These are phyloP conservation scores for Antennarius striatus DNA, from an alignment of 2,113 vertebrate genomes.

Conservation along the genomic window DNA sequence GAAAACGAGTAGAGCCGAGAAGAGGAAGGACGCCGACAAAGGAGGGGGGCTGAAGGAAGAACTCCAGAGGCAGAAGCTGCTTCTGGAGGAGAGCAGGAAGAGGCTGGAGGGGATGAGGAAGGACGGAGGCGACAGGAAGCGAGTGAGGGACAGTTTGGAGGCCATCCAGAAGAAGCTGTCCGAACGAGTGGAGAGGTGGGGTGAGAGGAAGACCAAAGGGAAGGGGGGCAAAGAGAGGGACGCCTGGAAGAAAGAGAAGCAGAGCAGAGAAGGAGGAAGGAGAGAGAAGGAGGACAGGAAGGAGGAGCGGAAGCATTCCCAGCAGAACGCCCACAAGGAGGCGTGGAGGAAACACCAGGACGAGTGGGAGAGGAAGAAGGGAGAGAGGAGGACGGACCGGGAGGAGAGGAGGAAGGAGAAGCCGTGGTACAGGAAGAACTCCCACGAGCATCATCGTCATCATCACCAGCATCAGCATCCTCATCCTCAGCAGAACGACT, in stretches of 20 bases:
- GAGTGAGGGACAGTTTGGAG: slow-evolving; percentile 70
- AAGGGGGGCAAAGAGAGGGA: slow-evolving; percentile 61
- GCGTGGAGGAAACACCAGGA: slow-evolving; percentile 71
- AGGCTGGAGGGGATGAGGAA: slow-evolving; percentile 75
- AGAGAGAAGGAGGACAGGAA: slow-evolving; percentile 57
- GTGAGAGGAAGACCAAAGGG: slow-evolving; percentile 67
- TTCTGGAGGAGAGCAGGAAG: slow-evolving; percentile 74
- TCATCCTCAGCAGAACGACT: slow-evolving; percentile 52
- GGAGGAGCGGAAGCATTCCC: slow-evolving; percentile 29
- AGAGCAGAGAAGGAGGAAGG: slow-evolving; percentile 54
- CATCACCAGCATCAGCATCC: slow-evolving; percentile 3
- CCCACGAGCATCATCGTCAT: slow-evolving; percentile 26
- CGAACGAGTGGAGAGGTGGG: slow-evolving; percentile 71
- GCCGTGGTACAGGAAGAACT: slow-evolving; percentile 69
- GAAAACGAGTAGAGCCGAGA: slow-evolving; percentile 39
- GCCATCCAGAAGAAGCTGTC: slow-evolving; percentile 76
- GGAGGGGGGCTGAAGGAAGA: slow-evolving; percentile 58
- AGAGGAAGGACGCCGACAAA: slow-evolving; percentile 21
- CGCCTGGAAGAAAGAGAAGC: slow-evolving; percentile 64
- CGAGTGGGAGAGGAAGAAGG: slow-evolving; percentile 74
- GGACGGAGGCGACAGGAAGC: slow-evolving; percentile 56
- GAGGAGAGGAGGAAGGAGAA: slow-evolving; percentile 75
- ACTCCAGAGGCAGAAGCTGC: slow-evolving; percentile 73
- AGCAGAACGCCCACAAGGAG: slow-evolving; percentile 66
- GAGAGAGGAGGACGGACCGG: slow-evolving; percentile 65